Base-by-base conservation (phyloP, 2,888 invertebrate species). In the Acanthococcus lagerstroemiae region DNA sequence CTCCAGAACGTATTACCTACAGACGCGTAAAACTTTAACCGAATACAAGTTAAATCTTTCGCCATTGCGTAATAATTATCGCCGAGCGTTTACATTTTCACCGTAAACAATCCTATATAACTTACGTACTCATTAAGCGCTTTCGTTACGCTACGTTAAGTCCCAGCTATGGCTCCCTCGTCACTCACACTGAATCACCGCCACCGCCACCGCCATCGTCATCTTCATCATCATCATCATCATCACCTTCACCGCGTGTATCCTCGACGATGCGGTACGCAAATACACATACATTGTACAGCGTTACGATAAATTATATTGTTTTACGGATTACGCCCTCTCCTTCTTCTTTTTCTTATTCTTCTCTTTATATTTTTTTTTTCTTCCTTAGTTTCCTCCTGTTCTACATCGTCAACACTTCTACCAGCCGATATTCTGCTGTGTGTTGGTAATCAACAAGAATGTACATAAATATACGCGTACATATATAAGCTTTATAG, bases 61-160 rank as follows among this genome's bases (percentile, higher is more conserved):
- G 50, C 61, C 50, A 50, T 61, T 61, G 61, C 61, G 61, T 61
- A 61, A 61, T 61, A 50, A 61, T 61, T 52, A 61, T 50, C 50
- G 19, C 48, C 24, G 21, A 22, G 61, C 50, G 46, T 50, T 61
- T 48, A 61, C 61, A 61, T 61, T 48, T 61, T 61, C 61, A 61
- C 61, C 61, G 50, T 61, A 48, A 61, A 61, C 61, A 61, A 61
- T 61, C 61, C 61, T 61, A 61, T 30, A 44, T 45, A 44, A 37
- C 12, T 37, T 37, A 37, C n/a, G 37, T 15, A 37, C 37, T 37
- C 37, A 37, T 37, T 37, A 37, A 37, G 37, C 37, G 12, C n/a
- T 37, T 37, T n/a, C 37, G 37, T 37, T 37, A 37, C 37, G 37
- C 37, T 37, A 37, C 37, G 37, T 37, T 37, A 15, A 37, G n/a